Evolutionary conservation across 2,888 invertebrate genomes (phyloP), one percentile per base, ranked within the genome.

Genomic region (Cephalotes varians): DNA sequence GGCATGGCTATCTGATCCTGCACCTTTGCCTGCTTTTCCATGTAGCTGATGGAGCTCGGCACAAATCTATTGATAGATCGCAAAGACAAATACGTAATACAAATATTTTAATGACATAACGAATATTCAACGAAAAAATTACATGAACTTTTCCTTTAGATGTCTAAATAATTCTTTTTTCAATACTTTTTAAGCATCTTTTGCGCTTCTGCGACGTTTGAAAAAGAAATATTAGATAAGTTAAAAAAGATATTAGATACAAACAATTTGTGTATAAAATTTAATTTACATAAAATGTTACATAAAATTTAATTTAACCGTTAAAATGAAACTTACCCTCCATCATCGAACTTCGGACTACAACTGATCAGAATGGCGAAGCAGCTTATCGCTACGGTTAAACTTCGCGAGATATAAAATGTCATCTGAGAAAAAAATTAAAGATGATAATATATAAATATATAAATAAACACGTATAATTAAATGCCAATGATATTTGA

Each of bases 31-130:
- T 87, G 79, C 77, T 94, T 94, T 21, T 93, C 92, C 86, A 91
- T 58, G 34, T 93, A 94, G 69, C 92, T 91, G 72, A 91, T 90
- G 2, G 93, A 92, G 86, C 95, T 95, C 7, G 95, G 95, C 65
- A 95, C 93, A 80, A 95, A 95, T 40, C 95, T 94, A 34, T 44
- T 18, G 25, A 34, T 21, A 56, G 51, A 31, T 1, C 28, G 18
- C 15, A 31, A 34, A 18, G 34, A n/a, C 4, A 67, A 1, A n/a
- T 25, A 71, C 3, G 49, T 65, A 10, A n/a, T 1, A 21, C 3
- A 15, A 31, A n/a, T 6, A 7, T 12, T 31, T 69, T 15, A 51
- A 9, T 15, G 21, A 34, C 21, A n/a, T n/a, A n/a, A n/a, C n/a
- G n/a, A n/a, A n/a, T n/a, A n/a, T n/a, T n/a, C n/a, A n/a, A n/a